These are phyloP conservation scores for Abscondita cerata DNA, from an alignment of 2,888 invertebrate species.

Conservation along the genomic window DNA sequence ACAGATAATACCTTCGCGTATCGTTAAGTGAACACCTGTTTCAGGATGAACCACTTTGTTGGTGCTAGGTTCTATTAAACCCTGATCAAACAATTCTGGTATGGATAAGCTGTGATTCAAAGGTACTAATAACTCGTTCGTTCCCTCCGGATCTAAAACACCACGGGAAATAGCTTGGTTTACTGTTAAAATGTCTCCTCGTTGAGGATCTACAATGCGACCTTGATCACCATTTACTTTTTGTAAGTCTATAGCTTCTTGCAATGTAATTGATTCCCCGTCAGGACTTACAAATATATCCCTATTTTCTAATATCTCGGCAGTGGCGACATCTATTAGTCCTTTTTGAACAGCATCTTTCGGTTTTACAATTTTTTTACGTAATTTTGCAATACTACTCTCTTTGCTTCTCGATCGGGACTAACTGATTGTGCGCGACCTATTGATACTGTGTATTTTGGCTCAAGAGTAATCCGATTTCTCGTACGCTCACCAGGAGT, in stretches of 20 bases:
- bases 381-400: slow-evolving; percentile 76
- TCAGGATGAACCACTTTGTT: slow-evolving; percentile 87
- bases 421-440: slow-evolving; percentile 66
- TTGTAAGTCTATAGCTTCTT: slow-evolving; percentile 75
- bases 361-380: slow-evolving; percentile 77
- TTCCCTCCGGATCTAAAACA: slow-evolving; percentile 78
- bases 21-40: slow-evolving; percentile 77
- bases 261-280: slow-evolving; percentile 72
- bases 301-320: slow-evolving; percentile 69
- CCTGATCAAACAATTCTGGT: slow-evolving; percentile 85
- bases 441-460: slow-evolving; percentile 71
- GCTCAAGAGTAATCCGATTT: slow-evolving; percentile 65
- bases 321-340: slow-evolving; percentile 79
- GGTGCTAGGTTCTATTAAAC: slow-evolving; percentile 76
- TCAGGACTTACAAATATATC: slow-evolving; percentile 65
- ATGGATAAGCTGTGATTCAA: slow-evolving; percentile 81
- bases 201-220: slow-evolving; percentile 81
- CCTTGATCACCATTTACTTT: slow-evolving; percentile 78
- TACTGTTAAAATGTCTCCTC: slow-evolving; percentile 80
- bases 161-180: slow-evolving; percentile 85
- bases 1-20: slow-evolving; percentile 85
- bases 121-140: slow-evolving; percentile 79
- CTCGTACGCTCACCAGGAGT: slow-evolving; percentile 67
- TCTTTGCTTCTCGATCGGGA: slow-evolving; percentile 70
- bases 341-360: slow-evolving; percentile 80